Conservation (phyloP, 2,113 vertebrate species). For the Thunnus maccoyii region DNA sequence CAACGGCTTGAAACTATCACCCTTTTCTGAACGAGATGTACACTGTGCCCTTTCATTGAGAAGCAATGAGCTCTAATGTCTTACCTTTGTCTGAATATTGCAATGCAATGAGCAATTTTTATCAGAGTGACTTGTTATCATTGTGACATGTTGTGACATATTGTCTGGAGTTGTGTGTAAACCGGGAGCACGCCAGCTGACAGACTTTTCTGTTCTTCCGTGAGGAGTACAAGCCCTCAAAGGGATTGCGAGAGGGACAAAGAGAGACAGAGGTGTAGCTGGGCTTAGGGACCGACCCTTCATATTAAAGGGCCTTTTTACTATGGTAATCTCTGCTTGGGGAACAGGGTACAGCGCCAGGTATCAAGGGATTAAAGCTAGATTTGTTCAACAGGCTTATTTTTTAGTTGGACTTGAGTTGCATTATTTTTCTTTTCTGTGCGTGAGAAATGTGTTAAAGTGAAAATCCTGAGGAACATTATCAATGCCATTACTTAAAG, state of each 20-base stretch:
- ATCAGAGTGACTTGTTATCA: slow-evolving; percentile 80
- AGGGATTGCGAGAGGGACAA: slow-evolving; percentile 33
- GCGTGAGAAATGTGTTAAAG: slow-evolving; percentile 69
- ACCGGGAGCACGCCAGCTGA: slow-evolving; percentile 71
- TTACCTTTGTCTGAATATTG: slow-evolving; percentile 85
- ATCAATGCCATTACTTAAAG: slow-evolving; percentile 80
- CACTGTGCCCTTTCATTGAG: slow-evolving; percentile 81
- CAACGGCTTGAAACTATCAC: slow-evolving; percentile 56
- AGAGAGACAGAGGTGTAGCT: slow-evolving; percentile 51
- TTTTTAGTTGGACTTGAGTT: slow-evolving; percentile 62
- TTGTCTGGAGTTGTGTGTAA: slow-evolving; percentile 78
- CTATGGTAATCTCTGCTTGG: slow-evolving; percentile 78
- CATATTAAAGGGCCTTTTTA: slow-evolving; percentile 85
- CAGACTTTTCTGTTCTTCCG: slow-evolving; percentile 77
- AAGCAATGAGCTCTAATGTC: slow-evolving; percentile 85
- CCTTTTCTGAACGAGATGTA: slow-evolving; percentile 68
- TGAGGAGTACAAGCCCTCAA: slow-evolving; percentile 54
- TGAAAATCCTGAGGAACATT: slow-evolving; percentile 64
- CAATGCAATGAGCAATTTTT: slow-evolving; percentile 85
- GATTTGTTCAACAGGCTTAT: slow-evolving; percentile 59
- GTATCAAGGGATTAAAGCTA: slow-evolving; percentile 67
- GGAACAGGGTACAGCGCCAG: slow-evolving; percentile 80
- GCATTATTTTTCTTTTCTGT: slow-evolving; percentile 60
- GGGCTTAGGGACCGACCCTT: slow-evolving; percentile 77
- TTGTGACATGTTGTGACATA: slow-evolving; percentile 80